These are phyloP conservation scores for Brachionus sp. DNA, from an alignment of 1,140 invertebrate genomes.

Conservation along the genomic window DNA sequence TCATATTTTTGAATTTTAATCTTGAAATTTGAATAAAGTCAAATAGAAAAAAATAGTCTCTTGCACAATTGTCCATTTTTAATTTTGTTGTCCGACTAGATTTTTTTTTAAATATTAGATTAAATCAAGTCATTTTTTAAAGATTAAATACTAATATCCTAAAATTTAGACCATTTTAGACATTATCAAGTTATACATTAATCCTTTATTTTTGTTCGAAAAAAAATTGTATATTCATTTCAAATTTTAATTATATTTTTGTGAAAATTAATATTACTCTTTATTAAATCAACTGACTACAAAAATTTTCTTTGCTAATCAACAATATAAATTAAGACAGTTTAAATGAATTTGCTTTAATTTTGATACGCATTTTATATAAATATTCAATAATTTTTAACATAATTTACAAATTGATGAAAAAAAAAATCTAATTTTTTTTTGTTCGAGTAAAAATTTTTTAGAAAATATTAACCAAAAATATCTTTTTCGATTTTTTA, in stretches of 20 bases:
- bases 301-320: no score
- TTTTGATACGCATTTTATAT: no score
- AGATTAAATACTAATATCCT: background rate
- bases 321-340: no score
- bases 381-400: no score
- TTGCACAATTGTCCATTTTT: conserved; percentile 2
- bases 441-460: no score
- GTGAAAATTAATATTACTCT: background rate
- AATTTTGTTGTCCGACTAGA: background rate
- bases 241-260: background rate
- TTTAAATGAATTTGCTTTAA: no score
- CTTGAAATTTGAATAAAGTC: conserved; percentile 9
- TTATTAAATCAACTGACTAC: no score
- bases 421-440: no score
- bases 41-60: background rate
- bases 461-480: no score
- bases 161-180: background rate
- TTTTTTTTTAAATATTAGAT: background rate
- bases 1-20: background rate
- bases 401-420: no score
- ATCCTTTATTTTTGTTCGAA: background rate
- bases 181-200: background rate
- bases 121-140: background rate
- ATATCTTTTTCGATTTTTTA: no score
- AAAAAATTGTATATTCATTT: background rate